Conservation (phyloP, 2,888 invertebrate species). For the Eupithecia tripunctaria region DNA sequence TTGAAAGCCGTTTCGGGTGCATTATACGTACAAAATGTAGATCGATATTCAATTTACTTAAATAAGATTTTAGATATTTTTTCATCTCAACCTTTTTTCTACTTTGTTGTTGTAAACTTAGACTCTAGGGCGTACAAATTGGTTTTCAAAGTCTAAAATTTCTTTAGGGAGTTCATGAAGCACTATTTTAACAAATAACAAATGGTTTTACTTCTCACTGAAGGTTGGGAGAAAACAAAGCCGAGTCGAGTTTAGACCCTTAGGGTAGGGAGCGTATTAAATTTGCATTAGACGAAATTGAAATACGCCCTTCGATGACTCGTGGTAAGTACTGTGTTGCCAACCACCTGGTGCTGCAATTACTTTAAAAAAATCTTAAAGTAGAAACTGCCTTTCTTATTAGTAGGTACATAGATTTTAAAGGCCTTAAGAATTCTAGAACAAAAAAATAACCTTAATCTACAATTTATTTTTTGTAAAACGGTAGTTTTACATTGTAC, state of each 20-base stretch:
- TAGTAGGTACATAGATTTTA: background rate
- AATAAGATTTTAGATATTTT: background rate
- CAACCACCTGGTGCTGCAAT: slow-evolving; percentile 1
- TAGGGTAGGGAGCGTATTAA: slow-evolving; percentile 79
- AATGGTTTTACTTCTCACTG: slow-evolving; percentile 22
- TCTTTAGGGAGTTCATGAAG: slow-evolving; percentile 13
- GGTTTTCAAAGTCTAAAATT: slow-evolving; percentile 13
- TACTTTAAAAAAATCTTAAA: background rate
- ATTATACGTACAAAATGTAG: background rate
- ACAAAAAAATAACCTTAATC: background rate
- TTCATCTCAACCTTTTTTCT: background rate
- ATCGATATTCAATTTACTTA: background rate
- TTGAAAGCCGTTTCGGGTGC: background rate
- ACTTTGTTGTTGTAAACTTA: background rate
- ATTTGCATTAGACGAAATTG: slow-evolving; percentile 84
- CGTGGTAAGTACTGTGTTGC: slow-evolving; percentile 57
- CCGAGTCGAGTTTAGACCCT: slow-evolving; percentile 75
- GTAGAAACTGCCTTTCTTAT: background rate
- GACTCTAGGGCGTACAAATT: background rate
- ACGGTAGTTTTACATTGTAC: too few relatives aligned
- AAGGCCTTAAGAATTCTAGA: background rate
- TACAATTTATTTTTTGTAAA: too few relatives aligned
- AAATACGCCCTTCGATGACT: slow-evolving; percentile 81
- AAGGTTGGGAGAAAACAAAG: slow-evolving; percentile 71
- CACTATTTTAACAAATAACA: slow-evolving; percentile 23